phyloP scores from a whole-genome alignment of 2,797 vertebrate species.

The Cheirogaleus major region DNA sequence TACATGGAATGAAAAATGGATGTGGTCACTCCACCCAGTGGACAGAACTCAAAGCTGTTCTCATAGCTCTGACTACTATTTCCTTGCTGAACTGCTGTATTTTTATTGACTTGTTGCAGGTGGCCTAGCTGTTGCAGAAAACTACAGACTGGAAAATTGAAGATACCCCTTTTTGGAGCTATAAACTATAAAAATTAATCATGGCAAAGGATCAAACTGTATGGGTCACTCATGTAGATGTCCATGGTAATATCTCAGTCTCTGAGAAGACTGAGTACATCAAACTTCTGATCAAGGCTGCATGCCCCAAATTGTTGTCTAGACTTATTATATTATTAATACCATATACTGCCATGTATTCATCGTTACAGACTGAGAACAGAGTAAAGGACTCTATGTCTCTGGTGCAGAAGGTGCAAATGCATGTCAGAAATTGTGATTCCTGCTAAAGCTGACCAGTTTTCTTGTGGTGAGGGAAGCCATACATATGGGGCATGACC shows the following conservation, averaged over 20 bases:
- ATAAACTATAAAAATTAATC: background rate
- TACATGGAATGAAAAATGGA: background rate
- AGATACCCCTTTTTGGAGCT: background rate
- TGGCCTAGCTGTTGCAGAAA: background rate
- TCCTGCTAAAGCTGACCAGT: background rate
- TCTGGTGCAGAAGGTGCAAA: background rate
- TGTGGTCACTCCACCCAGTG: background rate
- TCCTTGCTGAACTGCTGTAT: background rate
- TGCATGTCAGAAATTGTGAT: background rate
- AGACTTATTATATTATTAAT: background rate
- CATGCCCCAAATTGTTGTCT: background rate
- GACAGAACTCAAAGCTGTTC: background rate
- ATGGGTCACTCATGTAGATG: background rate
- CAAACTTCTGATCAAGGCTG: background rate
- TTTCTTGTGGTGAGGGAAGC: background rate
- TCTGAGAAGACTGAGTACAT: background rate
- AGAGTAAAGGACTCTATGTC: background rate
- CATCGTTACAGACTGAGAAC: background rate
- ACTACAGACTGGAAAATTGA: background rate
- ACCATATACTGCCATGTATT: background rate
- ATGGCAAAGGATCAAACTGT: background rate
- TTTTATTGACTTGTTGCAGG: background rate
- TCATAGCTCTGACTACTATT: background rate
- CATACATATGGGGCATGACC: too few relatives aligned
- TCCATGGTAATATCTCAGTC: background rate